These are phyloP conservation scores for Xerus rutilus DNA, from an alignment of 2,797 vertebrate genomes.

Conservation along the genomic window DNA sequence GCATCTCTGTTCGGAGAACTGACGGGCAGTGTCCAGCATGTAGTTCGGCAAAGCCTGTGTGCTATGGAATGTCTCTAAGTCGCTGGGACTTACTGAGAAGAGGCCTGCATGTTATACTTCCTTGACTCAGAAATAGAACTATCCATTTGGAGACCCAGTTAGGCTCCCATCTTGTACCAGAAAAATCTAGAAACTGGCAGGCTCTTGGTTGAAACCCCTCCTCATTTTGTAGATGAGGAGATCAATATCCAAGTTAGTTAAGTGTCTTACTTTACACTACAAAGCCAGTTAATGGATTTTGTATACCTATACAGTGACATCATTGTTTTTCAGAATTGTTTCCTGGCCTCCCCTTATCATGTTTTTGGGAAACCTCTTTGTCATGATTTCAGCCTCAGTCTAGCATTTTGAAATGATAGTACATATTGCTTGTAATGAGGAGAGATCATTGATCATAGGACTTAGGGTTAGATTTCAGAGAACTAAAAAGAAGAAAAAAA, in stretches of 20 bases:
- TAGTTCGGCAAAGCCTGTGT: slow-evolving; percentile 9
- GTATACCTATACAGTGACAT: background rate
- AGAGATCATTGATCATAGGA: background rate
- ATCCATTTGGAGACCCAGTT: background rate
- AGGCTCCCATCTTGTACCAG: background rate
- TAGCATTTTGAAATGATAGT: background rate
- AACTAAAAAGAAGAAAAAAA: slow-evolving; percentile 20
- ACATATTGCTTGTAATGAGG: background rate
- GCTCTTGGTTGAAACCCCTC: background rate
- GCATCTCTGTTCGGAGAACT: slow-evolving; percentile 1
- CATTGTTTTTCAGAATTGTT: background rate
- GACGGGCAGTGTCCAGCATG: slow-evolving; percentile 18
- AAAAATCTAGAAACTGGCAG: slow-evolving; percentile 6
- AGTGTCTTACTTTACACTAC: background rate
- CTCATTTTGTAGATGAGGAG: background rate
- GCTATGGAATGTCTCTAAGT: slow-evolving; percentile 26
- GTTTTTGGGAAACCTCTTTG: slow-evolving; percentile 51
- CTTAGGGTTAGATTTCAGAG: slow-evolving; percentile 19
- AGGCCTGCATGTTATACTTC: background rate
- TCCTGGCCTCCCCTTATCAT: background rate
- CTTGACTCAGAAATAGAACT: slow-evolving; percentile 8
- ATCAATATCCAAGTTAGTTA: background rate
- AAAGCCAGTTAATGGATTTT: background rate
- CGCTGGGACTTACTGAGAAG: background rate
- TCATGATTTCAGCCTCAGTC: slow-evolving; percentile 29